Percentiles rank a stretch among this genome's conserved stretches.
Conservation (phyloP, 2,113 vertebrate genomes). For the Aspiorhynchus laticeps region DNA sequence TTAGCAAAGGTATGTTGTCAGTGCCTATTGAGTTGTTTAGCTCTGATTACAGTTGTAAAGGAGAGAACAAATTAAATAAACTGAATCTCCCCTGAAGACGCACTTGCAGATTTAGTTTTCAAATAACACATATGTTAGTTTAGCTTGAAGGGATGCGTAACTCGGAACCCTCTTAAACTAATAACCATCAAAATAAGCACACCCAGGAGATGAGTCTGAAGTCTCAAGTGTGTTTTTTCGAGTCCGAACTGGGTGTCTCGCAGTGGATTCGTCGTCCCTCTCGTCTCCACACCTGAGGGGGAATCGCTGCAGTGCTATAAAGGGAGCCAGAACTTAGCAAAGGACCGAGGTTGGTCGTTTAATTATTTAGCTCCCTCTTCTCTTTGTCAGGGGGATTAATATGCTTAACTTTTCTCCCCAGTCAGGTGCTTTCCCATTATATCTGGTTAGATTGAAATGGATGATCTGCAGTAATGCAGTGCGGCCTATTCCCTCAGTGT, state of each 20-base stretch:
- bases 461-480: slow-evolving; percentile 67
- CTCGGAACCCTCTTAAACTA: slow-evolving; percentile 3
- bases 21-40: not conserved
- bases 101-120: slow-evolving; percentile 10
- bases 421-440: slow-evolving; percentile 64
- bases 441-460: slow-evolving; percentile 71
- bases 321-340: slow-evolving; percentile 35
- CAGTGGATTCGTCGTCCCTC: not conserved
- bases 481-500: slow-evolving; percentile 67
- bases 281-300: not conserved
- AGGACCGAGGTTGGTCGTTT: slow-evolving; percentile 58
- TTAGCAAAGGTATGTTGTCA: not conserved
- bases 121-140: not conserved
- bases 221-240: slow-evolving; percentile 14
- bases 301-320: slow-evolving; percentile 16
- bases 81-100: not conserved
- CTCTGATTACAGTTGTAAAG: not conserved
- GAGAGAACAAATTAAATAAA: not conserved
- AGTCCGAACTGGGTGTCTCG: not conserved
- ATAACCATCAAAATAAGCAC: slow-evolving; percentile 21
- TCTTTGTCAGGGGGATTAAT: slow-evolving; percentile 68
- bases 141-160: not conserved
- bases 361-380: slow-evolving; percentile 61
- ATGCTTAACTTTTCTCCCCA: slow-evolving; percentile 65
- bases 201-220: slow-evolving; percentile 4